phyloP scores from a whole-genome alignment of 2,888 invertebrate species.

The Orchestes rusci region DNA sequence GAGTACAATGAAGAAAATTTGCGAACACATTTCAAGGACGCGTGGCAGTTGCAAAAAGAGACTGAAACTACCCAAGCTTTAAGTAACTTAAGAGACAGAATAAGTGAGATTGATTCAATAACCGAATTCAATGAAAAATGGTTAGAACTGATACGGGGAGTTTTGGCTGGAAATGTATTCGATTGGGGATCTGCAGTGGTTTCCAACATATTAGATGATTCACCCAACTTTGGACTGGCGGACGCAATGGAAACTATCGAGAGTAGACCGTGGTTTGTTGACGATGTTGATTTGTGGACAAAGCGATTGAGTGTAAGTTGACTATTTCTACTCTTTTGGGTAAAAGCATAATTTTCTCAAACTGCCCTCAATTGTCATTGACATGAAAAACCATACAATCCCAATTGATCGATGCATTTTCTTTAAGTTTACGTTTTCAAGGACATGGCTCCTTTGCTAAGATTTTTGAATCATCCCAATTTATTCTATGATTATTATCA shows the following conservation, averaged over 20 bases:
- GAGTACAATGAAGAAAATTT: slow-evolving; percentile 90
- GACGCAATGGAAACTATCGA: slow-evolving; percentile 80
- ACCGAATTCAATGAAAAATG: slow-evolving; percentile 52
- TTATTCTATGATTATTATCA: too few species aligned
- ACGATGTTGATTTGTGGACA: slow-evolving; percentile 80
- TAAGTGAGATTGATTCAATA: slow-evolving; percentile 64
- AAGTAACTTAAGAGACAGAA: slow-evolving; percentile 56
- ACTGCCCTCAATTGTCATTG: too few species aligned
- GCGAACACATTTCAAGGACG: slow-evolving; percentile 86
- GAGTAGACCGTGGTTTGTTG: slow-evolving; percentile 86
- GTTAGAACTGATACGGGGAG: slow-evolving; percentile 58
- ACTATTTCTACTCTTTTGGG: background rate
- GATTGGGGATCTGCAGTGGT: slow-evolving; percentile 97
- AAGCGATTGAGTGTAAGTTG: slow-evolving; percentile 54
- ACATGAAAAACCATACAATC: too few species aligned
- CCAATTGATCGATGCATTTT: too few species aligned
- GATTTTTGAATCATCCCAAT: too few species aligned
- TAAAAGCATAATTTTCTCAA: background rate
- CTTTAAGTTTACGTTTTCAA: too few species aligned
- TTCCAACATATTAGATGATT: slow-evolving; percentile 70
- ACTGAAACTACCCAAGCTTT: slow-evolving; percentile 80
- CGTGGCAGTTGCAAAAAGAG: slow-evolving; percentile 78
- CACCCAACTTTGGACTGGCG: slow-evolving; percentile 65
- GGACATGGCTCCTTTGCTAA: too few species aligned
- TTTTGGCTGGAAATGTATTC: slow-evolving; percentile 87